Evolutionary conservation across 2,888 invertebrate species (phyloP).

Genomic region (Rhaphigaster nebulosa): DNA sequence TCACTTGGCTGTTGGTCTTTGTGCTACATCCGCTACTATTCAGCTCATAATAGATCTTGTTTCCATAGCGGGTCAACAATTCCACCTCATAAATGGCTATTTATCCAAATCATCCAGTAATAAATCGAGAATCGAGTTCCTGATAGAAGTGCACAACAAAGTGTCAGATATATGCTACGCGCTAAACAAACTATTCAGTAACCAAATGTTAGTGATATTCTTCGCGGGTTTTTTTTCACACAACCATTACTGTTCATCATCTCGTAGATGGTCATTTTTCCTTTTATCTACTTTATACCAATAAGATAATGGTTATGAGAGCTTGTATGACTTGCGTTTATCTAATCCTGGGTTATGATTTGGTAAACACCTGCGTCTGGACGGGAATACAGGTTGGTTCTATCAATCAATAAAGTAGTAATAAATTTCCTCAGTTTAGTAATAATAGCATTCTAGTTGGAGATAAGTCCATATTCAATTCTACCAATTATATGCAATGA

Average conservation of each 20-base stretch:
- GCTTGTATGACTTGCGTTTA: neutral
- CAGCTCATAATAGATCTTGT: neutral
- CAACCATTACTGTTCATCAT: neutral
- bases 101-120: neutral
- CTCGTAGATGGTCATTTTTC: neutral
- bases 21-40: neutral
- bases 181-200: neutral
- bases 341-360: neutral
- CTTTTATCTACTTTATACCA: neutral
- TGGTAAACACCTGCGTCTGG: neutral
- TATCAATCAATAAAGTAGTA: neutral
- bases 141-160: neutral
- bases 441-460: too few relatives aligned
- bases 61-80: neutral
- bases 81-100: neutral
- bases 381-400: neutral
- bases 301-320: neutral
- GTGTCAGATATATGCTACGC: neutral
- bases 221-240: neutral
- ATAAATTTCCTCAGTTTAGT: neutral
- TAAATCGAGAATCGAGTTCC: neutral
- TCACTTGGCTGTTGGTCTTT: neutral
- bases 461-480: too few relatives aligned
- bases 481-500: too few relatives aligned
- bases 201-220: neutral